Evolutionary conservation across 2,888 invertebrate genomes (phyloP).

Genomic region (Hermaeophaga mercurialis): DNA sequence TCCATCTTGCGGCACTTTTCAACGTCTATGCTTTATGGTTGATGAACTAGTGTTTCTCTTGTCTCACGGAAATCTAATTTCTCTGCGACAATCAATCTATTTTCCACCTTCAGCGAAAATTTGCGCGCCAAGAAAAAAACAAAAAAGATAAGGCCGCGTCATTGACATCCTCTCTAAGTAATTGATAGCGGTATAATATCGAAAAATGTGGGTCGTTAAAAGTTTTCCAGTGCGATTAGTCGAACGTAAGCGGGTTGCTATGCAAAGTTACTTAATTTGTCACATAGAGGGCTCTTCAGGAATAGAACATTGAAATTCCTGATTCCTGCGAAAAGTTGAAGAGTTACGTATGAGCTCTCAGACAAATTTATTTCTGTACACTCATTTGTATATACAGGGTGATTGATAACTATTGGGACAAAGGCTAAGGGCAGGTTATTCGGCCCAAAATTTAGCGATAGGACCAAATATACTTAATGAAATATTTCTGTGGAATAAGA

Average conservation of each 20-base stretch:
- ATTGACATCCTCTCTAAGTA: conserved; percentile 29
- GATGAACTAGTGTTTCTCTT: too few relatives aligned
- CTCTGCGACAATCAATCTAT: background rate
- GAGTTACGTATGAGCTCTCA: conserved; percentile 19
- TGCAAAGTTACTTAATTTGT: conserved; percentile 33
- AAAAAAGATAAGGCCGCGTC: conserved; percentile 19
- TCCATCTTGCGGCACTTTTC: too few relatives aligned
- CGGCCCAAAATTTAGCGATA: too few relatives aligned
- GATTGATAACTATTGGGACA: too few relatives aligned
- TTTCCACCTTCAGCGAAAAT: background rate
- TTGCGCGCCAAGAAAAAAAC: background rate
- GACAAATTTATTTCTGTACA: background rate
- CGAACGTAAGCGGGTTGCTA: conserved; percentile 21
- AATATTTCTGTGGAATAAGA: too few relatives aligned
- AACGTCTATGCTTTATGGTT: too few relatives aligned
- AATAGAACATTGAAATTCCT: conserved; percentile 13
- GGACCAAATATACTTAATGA: too few relatives aligned
- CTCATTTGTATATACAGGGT: too few relatives aligned
- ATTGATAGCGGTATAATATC: conserved; percentile 36
- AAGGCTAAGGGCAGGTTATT: too few relatives aligned
- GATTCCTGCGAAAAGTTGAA: conserved; percentile 11
- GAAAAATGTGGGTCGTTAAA: conserved; percentile 38
- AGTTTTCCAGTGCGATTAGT: conserved; percentile 27
- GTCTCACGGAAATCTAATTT: background rate
- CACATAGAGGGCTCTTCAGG: conserved; percentile 13